Conservation (phyloP, 2,888 invertebrate species). For the Synergus japonicus region DNA sequence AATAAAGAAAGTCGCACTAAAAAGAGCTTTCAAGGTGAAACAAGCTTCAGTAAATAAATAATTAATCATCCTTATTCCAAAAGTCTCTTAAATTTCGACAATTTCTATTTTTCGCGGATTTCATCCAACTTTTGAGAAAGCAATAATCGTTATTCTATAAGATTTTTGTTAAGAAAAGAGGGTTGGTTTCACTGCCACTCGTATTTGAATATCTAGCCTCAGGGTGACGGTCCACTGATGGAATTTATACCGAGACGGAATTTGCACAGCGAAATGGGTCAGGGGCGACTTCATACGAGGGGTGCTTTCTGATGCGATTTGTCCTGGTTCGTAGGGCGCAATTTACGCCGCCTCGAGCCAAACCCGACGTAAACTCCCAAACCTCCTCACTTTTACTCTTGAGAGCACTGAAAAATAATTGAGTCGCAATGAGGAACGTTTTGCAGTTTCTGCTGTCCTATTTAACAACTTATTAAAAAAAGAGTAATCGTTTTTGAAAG, state of each 20-base stretch:
- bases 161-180: constrained; percentile 42
- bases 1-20: background rate
- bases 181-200: constrained; percentile 37
- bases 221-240: constrained; percentile 50
- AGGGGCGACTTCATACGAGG: constrained; percentile 31
- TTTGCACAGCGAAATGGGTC: constrained; percentile 42
- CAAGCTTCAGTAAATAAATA: background rate
- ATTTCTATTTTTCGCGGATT: too few relatives aligned
- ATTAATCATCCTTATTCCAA: background rate
- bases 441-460: background rate
- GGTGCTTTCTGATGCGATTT: constrained; percentile 52
- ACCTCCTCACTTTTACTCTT: constrained; percentile 28
- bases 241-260: constrained; percentile 34
- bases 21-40: background rate
- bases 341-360: constrained; percentile 60
- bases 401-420: constrained; percentile 30
- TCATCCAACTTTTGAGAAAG: too few relatives aligned
- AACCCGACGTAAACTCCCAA: constrained; percentile 11
- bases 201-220: constrained; percentile 68
- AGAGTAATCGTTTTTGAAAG: too few relatives aligned
- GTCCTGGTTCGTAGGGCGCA: constrained; percentile 58
- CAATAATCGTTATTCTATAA: too few relatives aligned
- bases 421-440: constrained; percentile 11
- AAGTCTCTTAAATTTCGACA: too few relatives aligned
- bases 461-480: too few relatives aligned